A percentile compares a stretch with the other conserved stretches of the same genome.
Conservation (phyloP, 2,797 vertebrate genomes). For the Phoebastria nigripes region DNA sequence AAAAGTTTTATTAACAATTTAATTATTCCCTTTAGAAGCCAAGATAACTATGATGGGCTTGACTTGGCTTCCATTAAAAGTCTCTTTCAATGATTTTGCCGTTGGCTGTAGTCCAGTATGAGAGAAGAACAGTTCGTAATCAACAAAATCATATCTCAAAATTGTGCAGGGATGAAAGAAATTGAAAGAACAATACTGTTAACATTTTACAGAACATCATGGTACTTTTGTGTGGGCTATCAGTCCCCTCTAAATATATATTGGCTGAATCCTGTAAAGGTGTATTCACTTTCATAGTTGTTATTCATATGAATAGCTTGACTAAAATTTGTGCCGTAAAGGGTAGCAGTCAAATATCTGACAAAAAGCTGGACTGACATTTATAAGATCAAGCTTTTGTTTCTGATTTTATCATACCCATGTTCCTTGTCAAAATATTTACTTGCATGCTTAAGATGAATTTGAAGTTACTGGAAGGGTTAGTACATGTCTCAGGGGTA, state of each 20-base stretch:
- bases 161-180: not conserved
- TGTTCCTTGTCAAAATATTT: not conserved
- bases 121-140: not conserved
- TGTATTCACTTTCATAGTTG: not conserved
- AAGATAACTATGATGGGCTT: not conserved
- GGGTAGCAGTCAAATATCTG: not conserved
- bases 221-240: not conserved
- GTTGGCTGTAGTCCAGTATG: not conserved
- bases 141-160: not conserved
- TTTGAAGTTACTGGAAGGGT: not conserved
- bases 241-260: not conserved
- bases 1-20: constrained; percentile 7
- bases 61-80: not conserved
- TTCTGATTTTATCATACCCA: not conserved
- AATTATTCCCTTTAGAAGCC: constrained; percentile 6
- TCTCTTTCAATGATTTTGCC: not conserved
- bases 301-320: not conserved
- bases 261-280: not conserved
- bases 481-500: not conserved
- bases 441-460: not conserved
- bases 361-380: not conserved
- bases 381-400: not conserved
- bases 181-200: not conserved
- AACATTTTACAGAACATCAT: not conserved
- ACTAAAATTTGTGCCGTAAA: not conserved